Percentiles rank a stretch among this genome's conserved stretches.
Conservation (phyloP, 2,113 vertebrate genomes). For the Odontesthes bonariensis region DNA sequence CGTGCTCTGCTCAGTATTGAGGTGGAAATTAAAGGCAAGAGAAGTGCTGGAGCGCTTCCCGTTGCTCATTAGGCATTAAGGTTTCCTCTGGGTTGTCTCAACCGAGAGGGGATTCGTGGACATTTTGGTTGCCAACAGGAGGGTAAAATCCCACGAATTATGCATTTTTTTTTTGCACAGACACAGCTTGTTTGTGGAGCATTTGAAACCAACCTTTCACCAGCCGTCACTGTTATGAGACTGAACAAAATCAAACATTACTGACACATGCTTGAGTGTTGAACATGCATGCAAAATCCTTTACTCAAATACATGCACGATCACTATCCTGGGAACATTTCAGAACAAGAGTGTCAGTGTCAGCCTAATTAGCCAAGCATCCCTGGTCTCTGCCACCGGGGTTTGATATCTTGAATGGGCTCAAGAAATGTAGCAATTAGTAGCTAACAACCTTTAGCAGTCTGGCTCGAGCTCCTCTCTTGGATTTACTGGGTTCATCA, state of each 20-base stretch:
- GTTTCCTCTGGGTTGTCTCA: constrained; percentile 71
- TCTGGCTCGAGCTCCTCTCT: constrained; percentile 57
- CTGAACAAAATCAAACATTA: constrained; percentile 41
- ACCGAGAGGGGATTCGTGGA: constrained; percentile 66
- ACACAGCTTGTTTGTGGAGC: constrained; percentile 59
- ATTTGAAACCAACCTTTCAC: constrained; percentile 51
- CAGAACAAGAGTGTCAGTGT: constrained; percentile 73
- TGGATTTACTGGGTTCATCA: constrained; percentile 78
- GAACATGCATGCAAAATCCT: constrained; percentile 23
- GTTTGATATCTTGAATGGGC: constrained; percentile 79
- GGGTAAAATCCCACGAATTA: constrained; percentile 75
- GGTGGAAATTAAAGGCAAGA: constrained; percentile 76
- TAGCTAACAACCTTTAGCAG: constrained; percentile 72
- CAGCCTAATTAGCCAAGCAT: constrained; percentile 73
- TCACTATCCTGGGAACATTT: constrained; percentile 71
- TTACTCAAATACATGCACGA: constrained; percentile 23
- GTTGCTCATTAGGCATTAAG: constrained; percentile 79
- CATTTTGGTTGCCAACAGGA: constrained; percentile 65
- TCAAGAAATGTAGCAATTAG: constrained; percentile 81
- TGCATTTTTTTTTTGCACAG: constrained; percentile 59
- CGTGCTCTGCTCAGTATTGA: constrained; percentile 70
- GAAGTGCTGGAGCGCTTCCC: constrained; percentile 75
- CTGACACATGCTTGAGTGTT: constrained; percentile 3
- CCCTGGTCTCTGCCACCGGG: constrained; percentile 63
- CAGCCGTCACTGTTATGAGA: constrained; percentile 63